Percentiles rank a stretch among this genome's conserved stretches.
These are phyloP conservation scores for Meriones unguiculatus DNA, from an alignment of 2,113 vertebrate species.

Conservation along the genomic window DNA sequence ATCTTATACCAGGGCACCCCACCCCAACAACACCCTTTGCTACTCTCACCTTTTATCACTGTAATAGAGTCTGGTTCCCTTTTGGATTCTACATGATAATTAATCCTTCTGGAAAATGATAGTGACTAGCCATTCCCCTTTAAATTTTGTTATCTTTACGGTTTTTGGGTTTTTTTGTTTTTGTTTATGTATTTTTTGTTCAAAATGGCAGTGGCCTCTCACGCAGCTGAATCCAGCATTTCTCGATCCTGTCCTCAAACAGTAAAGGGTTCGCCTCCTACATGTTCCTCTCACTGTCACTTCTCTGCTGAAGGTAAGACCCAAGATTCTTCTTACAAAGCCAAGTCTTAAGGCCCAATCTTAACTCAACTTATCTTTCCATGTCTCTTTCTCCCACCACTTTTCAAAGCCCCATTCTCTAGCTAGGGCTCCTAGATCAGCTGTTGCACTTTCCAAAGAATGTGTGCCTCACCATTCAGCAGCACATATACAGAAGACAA, in stretches of 20 bases:
- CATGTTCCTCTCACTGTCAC: neutral
- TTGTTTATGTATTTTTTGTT: neutral
- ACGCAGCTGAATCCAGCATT: neutral
- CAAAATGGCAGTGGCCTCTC: neutral
- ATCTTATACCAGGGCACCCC: neutral
- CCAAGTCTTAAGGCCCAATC: neutral
- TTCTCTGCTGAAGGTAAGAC: neutral
- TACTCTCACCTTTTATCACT: neutral
- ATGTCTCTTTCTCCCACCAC: neutral
- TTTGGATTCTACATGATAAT: neutral
- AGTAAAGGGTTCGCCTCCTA: neutral
- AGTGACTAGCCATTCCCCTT: neutral
- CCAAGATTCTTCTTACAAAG: slow-evolving; percentile 46
- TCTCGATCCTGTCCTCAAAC: neutral
- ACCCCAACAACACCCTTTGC: neutral
- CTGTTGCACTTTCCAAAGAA: neutral
- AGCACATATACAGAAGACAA: too few species aligned
- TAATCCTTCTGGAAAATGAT: neutral
- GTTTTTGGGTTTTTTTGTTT: neutral
- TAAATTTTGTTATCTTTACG: neutral
- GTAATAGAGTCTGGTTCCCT: neutral
- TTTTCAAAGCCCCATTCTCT: slow-evolving; percentile 28
- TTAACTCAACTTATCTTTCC: slow-evolving; percentile 26
- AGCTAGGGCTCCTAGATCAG: neutral
- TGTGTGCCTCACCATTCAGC: too few species aligned